Percentiles rank a stretch among this genome's conserved stretches.
These are phyloP conservation scores for Microtus oregoni DNA, from an alignment of 2,113 vertebrate genomes.

Conservation along the genomic window DNA sequence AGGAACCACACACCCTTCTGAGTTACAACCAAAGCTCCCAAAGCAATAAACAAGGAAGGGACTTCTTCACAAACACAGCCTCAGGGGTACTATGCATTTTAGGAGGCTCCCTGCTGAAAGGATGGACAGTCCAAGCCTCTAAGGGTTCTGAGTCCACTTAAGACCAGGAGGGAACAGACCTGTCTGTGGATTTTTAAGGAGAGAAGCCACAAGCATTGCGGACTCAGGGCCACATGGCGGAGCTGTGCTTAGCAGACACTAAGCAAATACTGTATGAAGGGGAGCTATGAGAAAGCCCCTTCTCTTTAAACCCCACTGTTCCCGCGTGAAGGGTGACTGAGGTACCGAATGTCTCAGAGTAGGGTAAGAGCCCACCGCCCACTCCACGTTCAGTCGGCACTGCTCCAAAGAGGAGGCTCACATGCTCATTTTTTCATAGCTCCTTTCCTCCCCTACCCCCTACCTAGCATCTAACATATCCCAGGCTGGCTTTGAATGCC, in stretches of 20 bases:
- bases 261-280: background rate
- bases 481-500: background rate
- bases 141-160: background rate
- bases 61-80: background rate
- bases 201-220: background rate
- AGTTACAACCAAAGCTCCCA: background rate
- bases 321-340: background rate
- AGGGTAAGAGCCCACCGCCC: background rate
- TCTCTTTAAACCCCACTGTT: background rate
- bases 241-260: background rate
- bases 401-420: background rate
- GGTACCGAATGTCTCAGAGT: background rate
- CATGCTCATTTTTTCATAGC: background rate
- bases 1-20: background rate
- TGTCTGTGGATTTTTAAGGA: background rate
- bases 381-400: background rate
- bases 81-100: background rate
- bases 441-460: too few relatives aligned
- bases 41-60: background rate
- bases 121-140: background rate
- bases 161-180: background rate
- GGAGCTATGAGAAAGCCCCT: background rate
- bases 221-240: background rate
- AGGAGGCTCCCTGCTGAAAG: background rate
- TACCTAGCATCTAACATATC: too few relatives aligned